phyloP scores from a whole-genome alignment of 92 coral and sea anemone genomes.

The Pocillopora grandis region DNA sequence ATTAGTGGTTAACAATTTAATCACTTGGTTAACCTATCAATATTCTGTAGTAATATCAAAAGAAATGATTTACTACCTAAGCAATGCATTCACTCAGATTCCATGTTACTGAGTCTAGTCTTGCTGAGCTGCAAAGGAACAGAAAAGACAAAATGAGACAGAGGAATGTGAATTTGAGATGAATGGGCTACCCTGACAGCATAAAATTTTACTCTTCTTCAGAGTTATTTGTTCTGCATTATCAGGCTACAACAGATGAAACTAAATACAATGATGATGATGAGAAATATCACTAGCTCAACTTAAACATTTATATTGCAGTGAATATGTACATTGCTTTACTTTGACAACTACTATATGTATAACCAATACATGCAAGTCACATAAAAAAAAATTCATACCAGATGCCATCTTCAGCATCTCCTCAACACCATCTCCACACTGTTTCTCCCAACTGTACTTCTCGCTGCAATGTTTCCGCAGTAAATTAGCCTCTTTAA shows the following conservation, averaged over 20 bases:
- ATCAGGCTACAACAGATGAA: too few species aligned
- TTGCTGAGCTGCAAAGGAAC: neutral
- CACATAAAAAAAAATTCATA: neutral
- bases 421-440: neutral
- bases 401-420: neutral
- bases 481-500: neutral
- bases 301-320: too few species aligned
- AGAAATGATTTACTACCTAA: neutral
- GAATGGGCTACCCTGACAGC: too few species aligned
- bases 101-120: neutral
- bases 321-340: neutral
- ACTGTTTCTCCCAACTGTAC: slow-evolving; percentile 5
- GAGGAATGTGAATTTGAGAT: neutral
- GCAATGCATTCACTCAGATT: neutral
- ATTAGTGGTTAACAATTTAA: too few species aligned
- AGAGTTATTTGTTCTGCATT: too few species aligned
- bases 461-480: neutral
- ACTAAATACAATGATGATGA: too few species aligned
- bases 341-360: neutral
- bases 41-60: neutral
- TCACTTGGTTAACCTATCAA: neutral
- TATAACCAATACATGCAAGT: neutral
- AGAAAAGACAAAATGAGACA: neutral
- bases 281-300: too few species aligned
- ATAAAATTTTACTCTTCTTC: too few species aligned